phyloP scores from a whole-genome alignment of 1,140 invertebrate genomes.

The Eciton burchellii region DNA sequence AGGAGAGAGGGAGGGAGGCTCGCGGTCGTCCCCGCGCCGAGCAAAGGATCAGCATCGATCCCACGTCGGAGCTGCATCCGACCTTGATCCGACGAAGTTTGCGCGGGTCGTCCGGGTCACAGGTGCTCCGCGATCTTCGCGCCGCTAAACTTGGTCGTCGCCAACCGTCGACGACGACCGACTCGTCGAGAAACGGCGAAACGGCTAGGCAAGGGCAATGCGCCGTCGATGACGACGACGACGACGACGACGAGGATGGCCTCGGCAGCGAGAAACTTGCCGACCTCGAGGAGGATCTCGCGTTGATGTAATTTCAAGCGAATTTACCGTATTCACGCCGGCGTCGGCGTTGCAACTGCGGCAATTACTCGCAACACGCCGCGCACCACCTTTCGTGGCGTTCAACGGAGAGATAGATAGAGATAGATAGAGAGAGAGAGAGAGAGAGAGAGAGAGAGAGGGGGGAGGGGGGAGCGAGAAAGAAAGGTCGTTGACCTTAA shows the following conservation, averaged over 20 bases:
- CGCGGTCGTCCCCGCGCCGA: background rate
- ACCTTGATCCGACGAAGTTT: conserved; percentile 49
- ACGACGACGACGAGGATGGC: no score
- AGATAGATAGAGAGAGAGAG: no score
- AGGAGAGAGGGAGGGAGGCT: no score
- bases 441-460: no score
- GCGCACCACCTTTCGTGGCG: conserved; percentile 38
- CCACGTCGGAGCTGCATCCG: background rate
- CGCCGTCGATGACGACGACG: background rate
- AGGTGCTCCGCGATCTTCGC: conserved; percentile 33
- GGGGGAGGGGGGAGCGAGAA: no score
- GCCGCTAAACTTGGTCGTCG: conserved; percentile 31
- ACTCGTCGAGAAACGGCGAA: conserved; percentile 30
- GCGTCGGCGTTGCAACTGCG: conserved; percentile 45
- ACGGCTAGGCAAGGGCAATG: conserved; percentile 8
- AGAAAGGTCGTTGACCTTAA: conserved; percentile 50
- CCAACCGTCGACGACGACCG: conserved; percentile 3
- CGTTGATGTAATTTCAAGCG: conserved; percentile 57
- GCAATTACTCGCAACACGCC: conserved; percentile 55
- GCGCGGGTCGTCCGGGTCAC: conserved; percentile 31
- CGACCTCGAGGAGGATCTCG: conserved; percentile 46
- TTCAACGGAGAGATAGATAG: conserved; percentile 27
- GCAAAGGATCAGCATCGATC: conserved; percentile 28
- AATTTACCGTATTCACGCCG: conserved; percentile 57
- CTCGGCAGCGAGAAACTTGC: conserved; percentile 25